phyloP scores from a whole-genome alignment of 2,797 vertebrate species.

The Scyliorhinus canicula region DNA sequence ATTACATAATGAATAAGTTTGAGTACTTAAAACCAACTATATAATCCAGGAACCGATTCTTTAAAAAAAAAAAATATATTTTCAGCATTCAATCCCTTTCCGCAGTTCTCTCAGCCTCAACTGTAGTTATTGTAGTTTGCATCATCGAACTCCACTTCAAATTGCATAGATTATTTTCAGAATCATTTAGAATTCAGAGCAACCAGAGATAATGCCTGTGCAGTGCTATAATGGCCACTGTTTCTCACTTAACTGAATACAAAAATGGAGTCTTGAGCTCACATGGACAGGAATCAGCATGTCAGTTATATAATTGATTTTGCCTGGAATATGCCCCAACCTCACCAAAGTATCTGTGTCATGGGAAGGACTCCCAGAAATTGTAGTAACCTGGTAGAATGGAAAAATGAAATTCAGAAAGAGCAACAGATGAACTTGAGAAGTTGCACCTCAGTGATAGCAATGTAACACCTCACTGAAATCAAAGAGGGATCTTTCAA shows the following conservation, averaged over 20 bases:
- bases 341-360: not conserved
- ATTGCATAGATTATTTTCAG: not conserved
- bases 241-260: not conserved
- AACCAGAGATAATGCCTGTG: not conserved
- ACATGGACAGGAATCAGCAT: not conserved
- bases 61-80: not conserved
- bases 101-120: not conserved
- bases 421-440: not conserved
- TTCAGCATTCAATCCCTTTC: not conserved
- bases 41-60: not conserved
- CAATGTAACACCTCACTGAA: not conserved
- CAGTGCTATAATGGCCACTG: not conserved
- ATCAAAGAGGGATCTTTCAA: conserved; percentile 4
- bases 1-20: not conserved
- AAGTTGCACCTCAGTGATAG: not conserved
- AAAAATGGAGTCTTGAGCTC: not conserved
- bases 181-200: not conserved
- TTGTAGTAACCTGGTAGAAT: not conserved
- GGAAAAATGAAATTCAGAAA: not conserved
- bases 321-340: not conserved
- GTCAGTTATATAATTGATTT: not conserved
- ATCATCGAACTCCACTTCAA: not conserved
- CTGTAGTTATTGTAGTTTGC: not conserved
- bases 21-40: not conserved
- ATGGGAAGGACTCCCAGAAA: not conserved